Conservation (phyloP, 2,113 vertebrate genomes). For the Petroica traversi region DNA sequence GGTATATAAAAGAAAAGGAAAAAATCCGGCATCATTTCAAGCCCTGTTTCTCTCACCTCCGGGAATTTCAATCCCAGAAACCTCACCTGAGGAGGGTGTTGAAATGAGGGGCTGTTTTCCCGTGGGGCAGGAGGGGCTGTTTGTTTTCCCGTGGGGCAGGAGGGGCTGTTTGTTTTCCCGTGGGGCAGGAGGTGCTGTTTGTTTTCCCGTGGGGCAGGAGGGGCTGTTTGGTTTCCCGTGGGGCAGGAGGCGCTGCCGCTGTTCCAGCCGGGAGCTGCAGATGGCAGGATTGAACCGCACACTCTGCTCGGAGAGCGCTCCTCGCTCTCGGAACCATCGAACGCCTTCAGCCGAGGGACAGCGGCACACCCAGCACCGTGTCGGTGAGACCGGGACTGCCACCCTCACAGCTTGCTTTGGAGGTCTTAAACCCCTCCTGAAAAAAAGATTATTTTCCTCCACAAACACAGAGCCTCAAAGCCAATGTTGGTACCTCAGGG, state of each 20-base stretch:
- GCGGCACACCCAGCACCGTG: accelerated
- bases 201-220: accelerated
- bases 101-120: accelerated
- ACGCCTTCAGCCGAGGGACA: accelerated
- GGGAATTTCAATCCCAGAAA: not conserved
- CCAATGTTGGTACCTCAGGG: accelerated
- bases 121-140: accelerated
- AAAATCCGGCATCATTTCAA: no score
- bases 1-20: no score
- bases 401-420: no score
- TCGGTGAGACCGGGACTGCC: accelerated
- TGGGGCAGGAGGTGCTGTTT: not conserved
- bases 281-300: conserved; percentile 37
- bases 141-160: not conserved
- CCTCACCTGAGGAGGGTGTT: not conserved
- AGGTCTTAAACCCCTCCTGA: not conserved
- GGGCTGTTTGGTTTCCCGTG: no score
- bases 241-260: not conserved
- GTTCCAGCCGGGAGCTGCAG: conserved; percentile 10
- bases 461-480: accelerated
- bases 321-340: accelerated
- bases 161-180: no score
- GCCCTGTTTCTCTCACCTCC: not conserved
- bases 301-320: not conserved
- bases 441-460: not conserved